Base-by-base conservation (phyloP, 1,140 invertebrate genomes). In the Drosophila sp. region DNA sequence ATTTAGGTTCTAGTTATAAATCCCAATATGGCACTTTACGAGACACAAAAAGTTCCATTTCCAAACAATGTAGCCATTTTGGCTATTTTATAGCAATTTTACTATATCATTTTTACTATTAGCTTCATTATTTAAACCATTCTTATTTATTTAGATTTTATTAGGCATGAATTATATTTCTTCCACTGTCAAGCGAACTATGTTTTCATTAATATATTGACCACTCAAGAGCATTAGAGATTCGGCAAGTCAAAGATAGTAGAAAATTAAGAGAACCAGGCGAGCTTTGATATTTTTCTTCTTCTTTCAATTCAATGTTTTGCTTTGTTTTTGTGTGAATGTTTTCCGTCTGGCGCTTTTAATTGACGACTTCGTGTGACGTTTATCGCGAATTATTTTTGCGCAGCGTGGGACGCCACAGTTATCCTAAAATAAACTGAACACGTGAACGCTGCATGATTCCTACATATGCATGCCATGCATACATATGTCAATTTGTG, bases 371-470 rank as follows among this genome's bases (percentile, higher is more conserved):
- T 70, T 53, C 13, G 66, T 50, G 21, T 76, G 73, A 67, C 74
- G 54, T 62, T 87, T 78, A 78, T 78, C 50, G 63, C 8, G 34
- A 38, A 56, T 67, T 56, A 65, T 71, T 84, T 83, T 84, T 72
- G 53, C 45, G 51, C 66, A 70, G 41, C 53, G 45, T 62, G 69
- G 45, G 62, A 48, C 34, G 69, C 53, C 2, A 32, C 80, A 64
- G 76, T 61, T 66, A 54, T 16, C 66, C 61, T n/a, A 62, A 46
- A 57, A 62, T 62, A 54, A 63, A 21, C 8, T 27, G 56, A 69
- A 46, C 83, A 87, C 83, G 83, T 87, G 83, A 83, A 89, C 34
- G 16, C 57, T 67, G 75, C 82, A 62, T 87, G 82, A 41, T 72
- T 72, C 36, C 45, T 36, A 38, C 40, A 67, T 50, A 65, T 41